Evolutionary conservation across 2,797 vertebrate species (phyloP).

Genomic region (Xiphorhynchus erythropygius): DNA sequence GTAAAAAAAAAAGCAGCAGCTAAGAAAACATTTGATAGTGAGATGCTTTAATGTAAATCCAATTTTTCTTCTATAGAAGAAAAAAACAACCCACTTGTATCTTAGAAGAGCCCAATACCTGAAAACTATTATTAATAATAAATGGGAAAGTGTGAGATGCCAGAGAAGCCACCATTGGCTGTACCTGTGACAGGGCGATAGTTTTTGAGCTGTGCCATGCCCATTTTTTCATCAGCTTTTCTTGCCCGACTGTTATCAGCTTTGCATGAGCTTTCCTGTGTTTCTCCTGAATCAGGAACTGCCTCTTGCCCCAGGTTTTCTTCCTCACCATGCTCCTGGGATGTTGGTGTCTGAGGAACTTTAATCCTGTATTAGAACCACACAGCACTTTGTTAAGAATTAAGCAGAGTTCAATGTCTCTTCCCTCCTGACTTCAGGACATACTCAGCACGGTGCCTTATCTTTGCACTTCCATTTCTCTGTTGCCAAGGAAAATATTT

Average conservation of each 20-base stretch:
- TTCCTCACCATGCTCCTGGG: constrained; percentile 66
- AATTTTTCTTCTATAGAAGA: background rate
- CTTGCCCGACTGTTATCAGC: constrained; percentile 25
- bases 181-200: constrained; percentile 88
- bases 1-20: background rate
- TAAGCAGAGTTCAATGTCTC: background rate
- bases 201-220: constrained; percentile 64
- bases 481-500: background rate
- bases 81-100: background rate
- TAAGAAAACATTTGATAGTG: background rate
- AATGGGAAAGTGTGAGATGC: background rate
- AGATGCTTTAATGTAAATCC: background rate
- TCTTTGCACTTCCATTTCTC: background rate
- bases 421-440: background rate
- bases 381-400: background rate
- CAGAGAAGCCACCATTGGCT: background rate
- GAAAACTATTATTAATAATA: background rate
- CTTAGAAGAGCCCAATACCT: background rate
- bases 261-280: background rate
- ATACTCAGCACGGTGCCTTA: rapidly evolving
- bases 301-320: constrained; percentile 65
- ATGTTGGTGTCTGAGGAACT: constrained; percentile 56
- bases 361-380: constrained; percentile 69
- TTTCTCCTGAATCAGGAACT: constrained; percentile 39
- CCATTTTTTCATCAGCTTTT: constrained; percentile 76